Evolutionary conservation across 2,888 invertebrate species (phyloP).

Genomic region (Gandaritis pyraliata): DNA sequence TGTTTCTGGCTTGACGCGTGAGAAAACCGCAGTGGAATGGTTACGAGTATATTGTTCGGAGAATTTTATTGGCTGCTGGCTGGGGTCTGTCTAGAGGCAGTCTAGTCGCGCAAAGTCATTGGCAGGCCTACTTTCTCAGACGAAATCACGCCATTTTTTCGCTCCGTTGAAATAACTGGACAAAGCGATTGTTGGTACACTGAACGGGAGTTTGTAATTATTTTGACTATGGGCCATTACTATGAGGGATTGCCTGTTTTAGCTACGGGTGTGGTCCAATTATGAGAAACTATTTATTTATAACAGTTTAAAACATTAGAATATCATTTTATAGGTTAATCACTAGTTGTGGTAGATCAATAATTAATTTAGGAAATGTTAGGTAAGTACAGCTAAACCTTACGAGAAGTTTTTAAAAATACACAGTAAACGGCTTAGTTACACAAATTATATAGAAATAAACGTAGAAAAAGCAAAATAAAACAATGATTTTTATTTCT

Average conservation of each 20-base stretch:
- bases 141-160: conserved; percentile 65
- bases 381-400: too few species aligned
- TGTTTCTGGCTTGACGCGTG: not conserved
- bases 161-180: conserved; percentile 67
- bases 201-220: conserved; percentile 65
- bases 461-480: too few species aligned
- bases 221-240: conserved; percentile 58
- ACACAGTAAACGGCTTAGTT: too few species aligned
- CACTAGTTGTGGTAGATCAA: too few species aligned
- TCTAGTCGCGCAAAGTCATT: conserved; percentile 72
- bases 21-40: conserved; percentile 44
- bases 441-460: too few species aligned
- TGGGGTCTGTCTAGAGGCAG: conserved; percentile 66
- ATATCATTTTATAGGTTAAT: not conserved
- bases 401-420: too few species aligned
- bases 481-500: too few species aligned
- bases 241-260: conserved; percentile 47
- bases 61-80: conserved; percentile 31
- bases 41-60: conserved; percentile 7
- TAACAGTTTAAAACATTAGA: not conserved
- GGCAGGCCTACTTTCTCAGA: conserved; percentile 77
- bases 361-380: too few species aligned
- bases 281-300: conserved; percentile 1
- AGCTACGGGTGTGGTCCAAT: conserved; percentile 46
- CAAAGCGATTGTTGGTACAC: conserved; percentile 66